phyloP scores from a whole-genome alignment of 2,113 vertebrate genomes.

The Cygnus atratus region DNA sequence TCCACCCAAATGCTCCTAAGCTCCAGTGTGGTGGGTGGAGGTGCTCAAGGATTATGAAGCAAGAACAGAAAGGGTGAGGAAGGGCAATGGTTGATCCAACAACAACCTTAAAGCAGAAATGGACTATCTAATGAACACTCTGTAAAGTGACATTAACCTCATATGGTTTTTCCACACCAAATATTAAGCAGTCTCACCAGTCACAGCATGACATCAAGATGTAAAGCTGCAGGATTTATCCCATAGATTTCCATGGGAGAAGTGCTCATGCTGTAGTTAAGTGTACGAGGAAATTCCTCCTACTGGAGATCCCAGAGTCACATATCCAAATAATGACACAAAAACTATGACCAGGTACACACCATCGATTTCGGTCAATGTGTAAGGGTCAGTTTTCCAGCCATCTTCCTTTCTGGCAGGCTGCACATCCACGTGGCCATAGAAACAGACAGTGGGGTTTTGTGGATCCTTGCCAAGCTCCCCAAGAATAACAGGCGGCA shows the following conservation, averaged over 20 bases:
- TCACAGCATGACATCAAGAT: background rate
- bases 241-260: background rate
- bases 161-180: background rate
- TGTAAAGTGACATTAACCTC: background rate
- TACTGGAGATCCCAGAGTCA: fast-evolving
- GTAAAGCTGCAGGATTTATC: background rate
- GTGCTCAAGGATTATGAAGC: background rate
- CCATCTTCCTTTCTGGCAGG: slow-evolving; percentile 86
- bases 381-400: slow-evolving; percentile 87
- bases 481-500: slow-evolving; percentile 86
- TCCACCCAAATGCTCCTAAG: background rate
- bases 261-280: background rate
- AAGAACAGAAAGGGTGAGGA: fast-evolving
- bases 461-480: slow-evolving; percentile 80
- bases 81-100: background rate
- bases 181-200: background rate
- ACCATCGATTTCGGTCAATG: slow-evolving; percentile 86
- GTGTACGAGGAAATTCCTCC: background rate
- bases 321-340: background rate
- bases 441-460: slow-evolving; percentile 87
- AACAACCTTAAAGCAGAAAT: background rate
- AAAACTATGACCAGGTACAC: background rate
- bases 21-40: background rate
- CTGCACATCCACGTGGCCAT: slow-evolving; percentile 92
- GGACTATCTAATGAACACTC: background rate